Conservation (phyloP, 2,797 vertebrate species). For the Numenius phaeopus region DNA sequence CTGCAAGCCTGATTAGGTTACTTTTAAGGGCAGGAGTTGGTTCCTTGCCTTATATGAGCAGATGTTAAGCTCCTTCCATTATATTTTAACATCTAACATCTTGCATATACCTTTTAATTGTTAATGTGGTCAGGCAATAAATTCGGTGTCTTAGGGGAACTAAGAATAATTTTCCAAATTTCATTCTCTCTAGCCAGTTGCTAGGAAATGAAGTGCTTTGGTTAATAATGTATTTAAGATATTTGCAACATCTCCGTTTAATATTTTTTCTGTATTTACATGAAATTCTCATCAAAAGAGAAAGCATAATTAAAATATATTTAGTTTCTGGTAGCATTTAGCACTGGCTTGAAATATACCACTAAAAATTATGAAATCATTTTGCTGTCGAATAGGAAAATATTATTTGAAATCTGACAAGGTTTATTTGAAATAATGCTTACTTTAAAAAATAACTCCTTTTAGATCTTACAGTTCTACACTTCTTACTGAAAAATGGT, state of each 20-base stretch:
- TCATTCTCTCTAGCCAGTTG: constrained; percentile 30
- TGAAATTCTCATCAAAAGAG: constrained; percentile 45
- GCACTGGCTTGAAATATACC: constrained; percentile 9
- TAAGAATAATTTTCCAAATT: constrained; percentile 62
- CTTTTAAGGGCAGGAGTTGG: not conserved
- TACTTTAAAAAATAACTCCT: constrained; percentile 75
- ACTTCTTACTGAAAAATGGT: constrained; percentile 74
- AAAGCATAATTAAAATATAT: constrained; percentile 12
- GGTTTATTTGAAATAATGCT: constrained; percentile 82
- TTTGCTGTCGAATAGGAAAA: constrained; percentile 65
- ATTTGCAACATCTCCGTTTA: constrained; percentile 18
- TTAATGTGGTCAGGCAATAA: constrained; percentile 59
- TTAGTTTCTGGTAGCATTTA: constrained; percentile 48
- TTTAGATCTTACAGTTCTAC: constrained; percentile 70
- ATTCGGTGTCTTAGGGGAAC: constrained; percentile 49
- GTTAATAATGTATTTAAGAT: constrained; percentile 35
- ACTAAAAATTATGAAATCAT: constrained; percentile 58
- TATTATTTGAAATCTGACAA: constrained; percentile 73
- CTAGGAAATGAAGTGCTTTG: constrained; percentile 40
- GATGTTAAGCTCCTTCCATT: constrained; percentile 54
- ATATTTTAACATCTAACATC: constrained; percentile 47
- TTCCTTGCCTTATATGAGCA: constrained; percentile 5
- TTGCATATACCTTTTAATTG: constrained; percentile 54
- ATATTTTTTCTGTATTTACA: constrained; percentile 38
- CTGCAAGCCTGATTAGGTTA: constrained; percentile 31